Conservation (phyloP, 2,797 vertebrate species). For the Anabacerthia variegaticeps region DNA sequence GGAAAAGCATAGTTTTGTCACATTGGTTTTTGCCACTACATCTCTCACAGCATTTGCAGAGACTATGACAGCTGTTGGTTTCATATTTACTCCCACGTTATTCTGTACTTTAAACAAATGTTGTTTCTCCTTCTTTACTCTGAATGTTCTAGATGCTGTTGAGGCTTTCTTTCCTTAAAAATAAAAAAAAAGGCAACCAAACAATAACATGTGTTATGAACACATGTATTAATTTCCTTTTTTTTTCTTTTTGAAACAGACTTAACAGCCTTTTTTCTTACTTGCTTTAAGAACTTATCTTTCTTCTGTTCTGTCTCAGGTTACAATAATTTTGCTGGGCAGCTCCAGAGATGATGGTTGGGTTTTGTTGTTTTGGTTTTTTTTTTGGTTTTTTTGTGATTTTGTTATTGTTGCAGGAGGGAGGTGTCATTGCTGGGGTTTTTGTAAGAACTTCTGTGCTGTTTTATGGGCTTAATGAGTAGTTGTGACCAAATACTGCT, state of each 20-base stretch:
- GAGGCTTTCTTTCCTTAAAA: neutral
- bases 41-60: constrained; percentile 1
- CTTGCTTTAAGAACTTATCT: neutral
- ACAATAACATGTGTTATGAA: neutral
- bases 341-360: neutral
- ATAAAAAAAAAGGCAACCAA: neutral
- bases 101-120: constrained; percentile 35
- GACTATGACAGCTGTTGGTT: constrained; percentile 26
- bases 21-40: neutral
- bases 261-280: neutral
- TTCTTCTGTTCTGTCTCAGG: neutral
- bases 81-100: constrained; percentile 24
- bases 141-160: neutral
- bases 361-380: no score
- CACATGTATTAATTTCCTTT: neutral
- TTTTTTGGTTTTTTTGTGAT: neutral
- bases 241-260: neutral
- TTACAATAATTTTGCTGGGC: neutral
- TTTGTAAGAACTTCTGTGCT: neutral
- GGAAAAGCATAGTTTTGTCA: constrained; percentile 33
- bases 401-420: neutral
- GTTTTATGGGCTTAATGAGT: neutral
- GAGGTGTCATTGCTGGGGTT: neutral
- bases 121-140: neutral
- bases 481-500: neutral